Evolutionary conservation across 2,797 vertebrate genomes (phyloP).

Genomic region (Otolemur crassicaudatus): DNA sequence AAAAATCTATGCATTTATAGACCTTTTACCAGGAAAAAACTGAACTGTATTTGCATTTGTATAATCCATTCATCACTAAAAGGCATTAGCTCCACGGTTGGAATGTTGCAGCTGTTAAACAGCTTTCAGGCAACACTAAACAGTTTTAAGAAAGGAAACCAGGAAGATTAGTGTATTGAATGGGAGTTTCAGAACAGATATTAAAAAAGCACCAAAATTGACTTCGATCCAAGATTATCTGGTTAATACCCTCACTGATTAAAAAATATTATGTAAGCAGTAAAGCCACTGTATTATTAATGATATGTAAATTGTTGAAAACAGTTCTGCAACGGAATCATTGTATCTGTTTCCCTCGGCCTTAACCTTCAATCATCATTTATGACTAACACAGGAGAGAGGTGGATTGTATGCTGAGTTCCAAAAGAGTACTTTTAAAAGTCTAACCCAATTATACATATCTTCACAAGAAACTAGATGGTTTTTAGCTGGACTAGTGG

Average conservation of each 20-base stretch:
- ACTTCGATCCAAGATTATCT: constrained; percentile 17
- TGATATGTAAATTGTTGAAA: background rate
- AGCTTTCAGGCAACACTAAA: constrained; percentile 30
- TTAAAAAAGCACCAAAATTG: constrained; percentile 4
- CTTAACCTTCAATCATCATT: background rate
- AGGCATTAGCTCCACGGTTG: background rate
- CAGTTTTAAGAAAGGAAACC: constrained; percentile 61
- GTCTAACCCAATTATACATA: background rate
- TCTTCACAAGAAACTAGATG: background rate
- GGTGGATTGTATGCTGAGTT: background rate
- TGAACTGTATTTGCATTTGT: background rate
- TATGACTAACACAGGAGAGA: background rate
- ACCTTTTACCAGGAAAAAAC: background rate
- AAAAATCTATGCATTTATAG: background rate
- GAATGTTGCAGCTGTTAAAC: constrained; percentile 48
- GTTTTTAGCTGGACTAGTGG: background rate
- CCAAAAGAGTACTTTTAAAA: background rate
- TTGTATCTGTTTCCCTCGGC: background rate
- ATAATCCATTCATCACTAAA: background rate
- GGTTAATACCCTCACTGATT: background rate
- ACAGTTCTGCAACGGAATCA: background rate
- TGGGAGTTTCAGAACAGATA: constrained; percentile 46
- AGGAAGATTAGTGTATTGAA: constrained; percentile 47
- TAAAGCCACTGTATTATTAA: background rate
- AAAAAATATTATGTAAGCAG: background rate